Percentiles rank a stretch among this genome's conserved stretches.
Conservation (phyloP, 2,113 vertebrate species). For the Potamarius usumacintae region DNA sequence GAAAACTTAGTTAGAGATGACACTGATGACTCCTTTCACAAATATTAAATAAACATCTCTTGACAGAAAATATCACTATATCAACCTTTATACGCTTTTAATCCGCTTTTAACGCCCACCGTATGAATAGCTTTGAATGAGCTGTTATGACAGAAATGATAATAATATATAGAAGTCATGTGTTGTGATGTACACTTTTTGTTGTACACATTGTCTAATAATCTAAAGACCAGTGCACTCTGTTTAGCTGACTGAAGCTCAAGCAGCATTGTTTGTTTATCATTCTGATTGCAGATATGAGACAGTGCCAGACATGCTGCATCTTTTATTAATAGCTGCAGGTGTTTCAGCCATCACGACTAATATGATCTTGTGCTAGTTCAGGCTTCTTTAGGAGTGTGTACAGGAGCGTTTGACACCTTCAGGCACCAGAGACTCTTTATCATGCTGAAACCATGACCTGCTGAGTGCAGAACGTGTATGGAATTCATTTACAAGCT, state of each 20-base stretch:
- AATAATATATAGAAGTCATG: neutral
- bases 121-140: neutral
- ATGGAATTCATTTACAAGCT: conserved; percentile 29
- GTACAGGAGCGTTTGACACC: conserved; percentile 34
- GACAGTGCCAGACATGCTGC: neutral
- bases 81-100: neutral
- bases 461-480: conserved; percentile 17
- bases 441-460: conserved; percentile 40
- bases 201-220: too few species aligned
- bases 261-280: conserved; percentile 10
- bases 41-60: neutral
- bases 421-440: conserved; percentile 30
- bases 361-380: conserved; percentile 9
- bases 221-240: neutral
- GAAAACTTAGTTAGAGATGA: neutral
- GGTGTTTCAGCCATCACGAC: conserved; percentile 17
- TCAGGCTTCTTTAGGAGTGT: conserved; percentile 14
- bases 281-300: neutral
- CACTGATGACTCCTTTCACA: neutral
- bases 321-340: conserved; percentile 38
- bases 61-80: neutral
- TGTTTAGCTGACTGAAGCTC: neutral
- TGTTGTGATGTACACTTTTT: too few species aligned
- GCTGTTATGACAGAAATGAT: neutral
- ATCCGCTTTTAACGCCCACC: too few species aligned